Conservation (phyloP, 2,797 vertebrate species). For the Eulemur albifrons region DNA sequence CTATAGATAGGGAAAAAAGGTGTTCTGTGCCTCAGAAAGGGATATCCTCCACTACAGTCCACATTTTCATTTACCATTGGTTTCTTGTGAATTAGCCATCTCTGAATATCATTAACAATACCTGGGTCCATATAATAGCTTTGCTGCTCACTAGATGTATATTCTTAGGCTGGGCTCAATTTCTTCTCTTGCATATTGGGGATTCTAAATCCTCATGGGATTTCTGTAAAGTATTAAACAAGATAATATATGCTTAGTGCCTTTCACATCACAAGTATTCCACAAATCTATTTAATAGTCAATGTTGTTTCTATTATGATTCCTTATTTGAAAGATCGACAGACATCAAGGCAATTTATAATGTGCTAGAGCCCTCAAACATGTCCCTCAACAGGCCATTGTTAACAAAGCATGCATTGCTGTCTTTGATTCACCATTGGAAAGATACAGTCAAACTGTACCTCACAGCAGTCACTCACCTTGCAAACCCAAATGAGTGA, state of each 20-base stretch:
- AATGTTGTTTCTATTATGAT: neutral
- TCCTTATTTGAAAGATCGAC: constrained; percentile 1
- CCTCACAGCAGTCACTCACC: neutral
- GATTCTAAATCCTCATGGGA: neutral
- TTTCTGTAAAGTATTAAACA: neutral
- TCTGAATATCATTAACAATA: constrained; percentile 4
- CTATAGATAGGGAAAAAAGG: neutral
- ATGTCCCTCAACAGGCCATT: neutral
- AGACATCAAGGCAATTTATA: neutral
- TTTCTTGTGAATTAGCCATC: neutral
- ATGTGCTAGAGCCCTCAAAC: neutral
- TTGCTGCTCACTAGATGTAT: neutral
- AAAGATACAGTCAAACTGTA: neutral
- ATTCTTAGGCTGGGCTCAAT: neutral
- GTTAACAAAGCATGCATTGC: neutral
- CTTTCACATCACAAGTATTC: neutral
- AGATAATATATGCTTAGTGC: neutral
- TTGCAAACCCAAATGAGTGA: neutral
- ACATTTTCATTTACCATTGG: neutral
- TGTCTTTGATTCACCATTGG: neutral
- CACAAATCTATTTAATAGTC: constrained; percentile 12
- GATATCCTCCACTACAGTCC: neutral
- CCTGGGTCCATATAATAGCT: neutral
- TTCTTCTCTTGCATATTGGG: neutral
- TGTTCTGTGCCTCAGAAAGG: neutral